Conservation (phyloP, 2,797 vertebrate species). For the Babyrousa celebensis region DNA sequence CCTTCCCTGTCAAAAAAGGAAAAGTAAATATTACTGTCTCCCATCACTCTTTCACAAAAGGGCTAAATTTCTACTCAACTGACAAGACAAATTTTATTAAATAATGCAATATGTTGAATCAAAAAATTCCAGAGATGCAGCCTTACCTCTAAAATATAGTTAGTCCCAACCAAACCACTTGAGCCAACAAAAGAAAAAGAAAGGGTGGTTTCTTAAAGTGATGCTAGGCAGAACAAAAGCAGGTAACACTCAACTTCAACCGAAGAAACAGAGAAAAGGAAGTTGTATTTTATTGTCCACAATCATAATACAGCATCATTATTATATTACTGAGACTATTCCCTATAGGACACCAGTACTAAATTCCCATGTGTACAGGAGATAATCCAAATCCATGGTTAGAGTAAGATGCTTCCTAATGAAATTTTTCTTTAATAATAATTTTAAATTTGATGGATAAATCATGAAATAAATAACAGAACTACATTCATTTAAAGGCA, state of each 20-base stretch:
- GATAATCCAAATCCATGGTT: not conserved
- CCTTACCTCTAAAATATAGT: not conserved
- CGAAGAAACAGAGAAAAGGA: constrained; percentile 4
- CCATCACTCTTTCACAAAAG: not conserved
- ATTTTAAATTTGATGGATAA: constrained; percentile 41
- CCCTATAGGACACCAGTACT: not conserved
- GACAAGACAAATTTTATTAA: not conserved
- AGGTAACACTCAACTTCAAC: not conserved
- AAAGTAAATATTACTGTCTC: not conserved
- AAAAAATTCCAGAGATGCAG: not conserved
- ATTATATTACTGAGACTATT: not conserved
- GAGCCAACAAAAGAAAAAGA: not conserved
- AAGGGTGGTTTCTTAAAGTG: not conserved
- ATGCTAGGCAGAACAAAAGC: not conserved
- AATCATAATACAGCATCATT: not conserved
- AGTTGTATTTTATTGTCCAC: not conserved
- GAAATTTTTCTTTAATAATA: not conserved
- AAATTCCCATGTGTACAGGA: not conserved
- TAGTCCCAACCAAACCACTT: not conserved
- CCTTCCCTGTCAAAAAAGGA: not conserved
- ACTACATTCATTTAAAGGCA: not conserved
- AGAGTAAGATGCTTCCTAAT: not conserved
- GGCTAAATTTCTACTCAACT: not conserved
- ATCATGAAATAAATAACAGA: not conserved
- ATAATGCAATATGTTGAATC: not conserved